Conservation (phyloP, 1,140 invertebrate genomes). For the Drosophila ficusphila region DNA sequence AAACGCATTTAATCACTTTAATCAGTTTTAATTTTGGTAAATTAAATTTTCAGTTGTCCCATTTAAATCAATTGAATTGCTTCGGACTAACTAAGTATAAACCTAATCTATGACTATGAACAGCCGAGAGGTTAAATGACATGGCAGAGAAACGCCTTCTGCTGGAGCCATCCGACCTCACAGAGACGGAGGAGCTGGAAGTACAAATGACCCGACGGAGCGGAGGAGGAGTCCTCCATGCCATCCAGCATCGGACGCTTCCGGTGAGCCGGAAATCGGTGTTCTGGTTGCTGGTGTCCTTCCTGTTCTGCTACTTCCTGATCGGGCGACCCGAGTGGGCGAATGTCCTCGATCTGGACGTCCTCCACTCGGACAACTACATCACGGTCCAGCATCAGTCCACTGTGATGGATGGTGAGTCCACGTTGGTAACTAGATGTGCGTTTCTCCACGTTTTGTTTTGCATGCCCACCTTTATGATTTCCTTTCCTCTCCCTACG, state of each 20-base stretch:
- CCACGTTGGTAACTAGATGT: background rate
- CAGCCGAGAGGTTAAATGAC: constrained; percentile 24
- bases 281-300: constrained; percentile 35
- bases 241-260: constrained; percentile 8
- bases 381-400: constrained; percentile 66
- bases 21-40: background rate
- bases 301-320: constrained; percentile 58
- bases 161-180: constrained; percentile 24
- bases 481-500: background rate
- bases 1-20: background rate
- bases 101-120: background rate
- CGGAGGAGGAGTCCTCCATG: background rate
- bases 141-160: constrained; percentile 57
- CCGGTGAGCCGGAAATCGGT: constrained; percentile 49
- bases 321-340: constrained; percentile 47
- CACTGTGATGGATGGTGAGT: constrained; percentile 75
- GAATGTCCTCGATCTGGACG: constrained; percentile 62
- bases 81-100: background rate
- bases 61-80: background rate
- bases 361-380: constrained; percentile 11
- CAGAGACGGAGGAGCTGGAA: constrained; percentile 19
- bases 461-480: constrained; percentile 12
- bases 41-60: background rate
- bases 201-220: background rate
- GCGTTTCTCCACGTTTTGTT: background rate